Base-by-base conservation (phyloP, 2,888 invertebrate species). In the Dusona sp. region DNA sequence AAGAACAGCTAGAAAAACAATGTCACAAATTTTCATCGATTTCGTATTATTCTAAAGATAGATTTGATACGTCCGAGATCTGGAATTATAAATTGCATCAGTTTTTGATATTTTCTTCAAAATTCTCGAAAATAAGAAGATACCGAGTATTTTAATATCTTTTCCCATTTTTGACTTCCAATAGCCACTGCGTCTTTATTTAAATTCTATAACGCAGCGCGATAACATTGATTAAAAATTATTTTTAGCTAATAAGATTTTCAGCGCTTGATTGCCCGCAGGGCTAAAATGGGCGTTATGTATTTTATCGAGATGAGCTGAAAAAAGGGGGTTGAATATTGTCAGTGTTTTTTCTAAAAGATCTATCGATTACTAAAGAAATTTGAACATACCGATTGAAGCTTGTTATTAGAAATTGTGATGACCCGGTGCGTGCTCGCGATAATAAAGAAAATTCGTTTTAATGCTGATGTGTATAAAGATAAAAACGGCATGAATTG, bases 251-350 rank as follows among this genome's bases (percentile, higher is more conserved):
- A 61, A 38, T 45, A 25, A 22, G 22, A 42, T 67, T 38, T 61
- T 61, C 29, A 61, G 61, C 61, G 61, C 61, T 61, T 16, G 61
- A 61, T 61, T 61, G 61, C 61, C 16, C 61, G 8, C 29, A 61
- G 25, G 29, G 57, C 16, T 61, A 7, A 38, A 38, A 38, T 67
- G 6, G 16, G 42, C 67, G 42, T 13, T 16, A 2, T 16, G 29
- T 29, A 61, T 61, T 61, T 61, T 61, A 61, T 61, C 61, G 61
- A 61, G 29, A 61, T 16, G 11, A 29, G 16, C 29, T 61, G 61
- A 61, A 61, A 61, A 57, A 57, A 29, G 16, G 16, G 2, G 29
- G 29, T 61, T 16, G 13, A 29, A 29, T 61, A 61, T 29, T 11
- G 61, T 29, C 61, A 29, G 16, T 25, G 29, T 61, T 61, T 61